Evolutionary conservation across 2,888 invertebrate species (phyloP), one percentile per base, ranked within the genome.

Genomic region (Mythimna loreyi): DNA sequence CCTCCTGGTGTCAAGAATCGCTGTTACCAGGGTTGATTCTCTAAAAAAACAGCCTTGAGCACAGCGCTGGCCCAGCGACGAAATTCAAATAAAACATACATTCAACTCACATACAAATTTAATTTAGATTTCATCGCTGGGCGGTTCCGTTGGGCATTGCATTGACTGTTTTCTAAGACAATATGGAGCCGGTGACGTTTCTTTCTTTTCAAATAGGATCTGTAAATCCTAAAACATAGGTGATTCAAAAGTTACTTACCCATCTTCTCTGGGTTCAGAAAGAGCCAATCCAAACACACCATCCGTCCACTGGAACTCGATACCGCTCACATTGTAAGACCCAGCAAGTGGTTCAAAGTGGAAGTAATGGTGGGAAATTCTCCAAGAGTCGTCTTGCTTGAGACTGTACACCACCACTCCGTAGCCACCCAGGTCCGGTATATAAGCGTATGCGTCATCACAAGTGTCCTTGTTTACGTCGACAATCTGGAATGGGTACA

Each of bases 301-400:
- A 89, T 98, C 98, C 0, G 97, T 98, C 98, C 98, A 98, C 89
- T 98, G 98, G 96, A 98, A 98, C 88, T 97, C 97, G 28, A 98
- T 96, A 7, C 98, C 98, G 53, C 97, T 97, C 19, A 98, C 97
- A 83, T 97, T 97, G 90, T 97, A 97, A 80, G 98, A 97, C 3
- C 98, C 98, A 85, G 97, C 94, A 28, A 98, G 91, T 0, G 98
- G 98, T 88, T 98, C 98, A 82, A 98, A 98, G 91, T 98, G 97
- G 97, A 98, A 98, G 93, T 96, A 98, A 87, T 98, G 98, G 87
- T 98, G 98, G 72, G 97, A 95, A 40, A 98, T 96, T 52, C 98
- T 96, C 97, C 98, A 98, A 0, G 98, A 98, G 70, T 97, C 97
- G 86, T 98, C 96, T 43, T 97, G 96, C 47, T 97, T 97, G 84